Conservation (phyloP, 2,797 vertebrate species). For the Neostethus bicornis region DNA sequence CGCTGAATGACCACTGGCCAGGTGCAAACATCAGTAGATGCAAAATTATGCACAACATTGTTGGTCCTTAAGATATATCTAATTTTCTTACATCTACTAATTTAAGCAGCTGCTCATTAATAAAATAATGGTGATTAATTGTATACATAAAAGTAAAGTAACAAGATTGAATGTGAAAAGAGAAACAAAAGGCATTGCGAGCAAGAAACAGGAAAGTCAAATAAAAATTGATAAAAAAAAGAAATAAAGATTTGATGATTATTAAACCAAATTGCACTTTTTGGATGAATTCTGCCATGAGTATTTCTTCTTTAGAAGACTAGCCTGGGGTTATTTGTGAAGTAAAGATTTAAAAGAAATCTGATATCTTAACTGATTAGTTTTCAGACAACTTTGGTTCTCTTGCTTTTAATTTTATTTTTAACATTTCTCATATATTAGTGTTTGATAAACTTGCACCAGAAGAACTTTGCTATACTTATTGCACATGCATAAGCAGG, state of each 20-base stretch:
- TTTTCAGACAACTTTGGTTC: slow-evolving; percentile 66
- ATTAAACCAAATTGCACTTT: slow-evolving; percentile 85
- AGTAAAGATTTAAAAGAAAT: slow-evolving; percentile 88
- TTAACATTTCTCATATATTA: slow-evolving; percentile 42
- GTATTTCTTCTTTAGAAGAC: slow-evolving; percentile 75
- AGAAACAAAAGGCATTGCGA: slow-evolving; percentile 29
- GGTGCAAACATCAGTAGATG: slow-evolving; percentile 13
- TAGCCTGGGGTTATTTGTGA: slow-evolving; percentile 85
- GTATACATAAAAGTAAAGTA: slow-evolving; percentile 6
- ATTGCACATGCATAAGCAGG: slow-evolving; percentile 13
- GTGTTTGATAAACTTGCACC: slow-evolving; percentile 41
- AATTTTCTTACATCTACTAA: neutral
- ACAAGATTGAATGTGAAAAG: slow-evolving; percentile 15
- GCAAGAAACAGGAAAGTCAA: slow-evolving; percentile 28
- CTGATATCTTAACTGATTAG: slow-evolving; percentile 82
- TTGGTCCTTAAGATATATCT: neutral
- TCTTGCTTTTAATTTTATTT: slow-evolving; percentile 36
- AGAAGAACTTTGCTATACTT: slow-evolving; percentile 24
- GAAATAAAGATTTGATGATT: slow-evolving; percentile 74
- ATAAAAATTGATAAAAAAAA: slow-evolving; percentile 51
- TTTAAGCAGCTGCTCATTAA: neutral
- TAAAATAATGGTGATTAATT: neutral
- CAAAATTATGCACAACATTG: neutral
- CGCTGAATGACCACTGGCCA: slow-evolving; percentile 17
- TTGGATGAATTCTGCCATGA: slow-evolving; percentile 81